Evolutionary conservation across 2,797 vertebrate genomes (phyloP).

Genomic region (Pygocentrus nattereri): DNA sequence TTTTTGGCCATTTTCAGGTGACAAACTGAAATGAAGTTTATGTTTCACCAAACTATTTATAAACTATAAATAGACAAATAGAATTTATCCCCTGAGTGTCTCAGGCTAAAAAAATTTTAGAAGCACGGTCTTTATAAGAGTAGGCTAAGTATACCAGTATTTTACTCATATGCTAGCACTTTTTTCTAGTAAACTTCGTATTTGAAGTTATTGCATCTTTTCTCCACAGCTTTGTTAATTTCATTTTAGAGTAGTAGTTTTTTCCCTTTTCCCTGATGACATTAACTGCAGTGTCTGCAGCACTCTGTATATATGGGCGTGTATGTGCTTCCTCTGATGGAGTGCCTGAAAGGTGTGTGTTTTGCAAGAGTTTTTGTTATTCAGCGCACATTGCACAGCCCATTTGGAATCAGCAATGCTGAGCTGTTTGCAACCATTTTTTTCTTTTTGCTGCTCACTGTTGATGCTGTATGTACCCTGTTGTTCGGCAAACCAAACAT

Average conservation of each 20-base stretch:
- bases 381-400: not conserved
- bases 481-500: not conserved
- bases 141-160: too few species aligned
- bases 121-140: too few species aligned
- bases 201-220: too few species aligned
- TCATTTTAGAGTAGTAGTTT: too few species aligned
- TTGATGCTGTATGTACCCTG: constrained; percentile 1
- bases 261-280: not conserved
- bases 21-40: not conserved
- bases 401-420: not conserved
- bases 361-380: not conserved
- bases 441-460: not conserved
- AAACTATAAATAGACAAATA: too few species aligned
- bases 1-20: not conserved
- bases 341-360: not conserved
- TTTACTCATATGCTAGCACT: too few species aligned
- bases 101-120: too few species aligned
- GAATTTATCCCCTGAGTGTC: not conserved
- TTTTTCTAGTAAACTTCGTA: too few species aligned
- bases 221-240: too few species aligned
- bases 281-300: not conserved
- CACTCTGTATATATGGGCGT: not conserved
- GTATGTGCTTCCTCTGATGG: not conserved
- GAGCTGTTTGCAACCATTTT: not conserved
- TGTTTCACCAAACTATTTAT: not conserved